Evolutionary conservation across 2,888 invertebrate genomes (phyloP).

Genomic region (Drosophila niveifrons): DNA sequence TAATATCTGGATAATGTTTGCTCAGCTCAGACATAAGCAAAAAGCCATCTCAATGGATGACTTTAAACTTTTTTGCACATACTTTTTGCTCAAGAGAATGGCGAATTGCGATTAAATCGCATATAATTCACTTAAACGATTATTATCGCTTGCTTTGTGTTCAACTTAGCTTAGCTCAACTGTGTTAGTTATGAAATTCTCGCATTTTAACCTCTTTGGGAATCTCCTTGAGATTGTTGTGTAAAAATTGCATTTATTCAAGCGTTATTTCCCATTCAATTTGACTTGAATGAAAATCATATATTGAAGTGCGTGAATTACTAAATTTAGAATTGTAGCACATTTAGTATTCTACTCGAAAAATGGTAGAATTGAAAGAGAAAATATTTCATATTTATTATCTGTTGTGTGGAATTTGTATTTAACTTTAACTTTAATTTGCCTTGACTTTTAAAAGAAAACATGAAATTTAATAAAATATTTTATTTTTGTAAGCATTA

Average conservation of each 20-base stretch:
- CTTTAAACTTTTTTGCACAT: slow-evolving; percentile 6
- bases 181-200: neutral
- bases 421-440: no score
- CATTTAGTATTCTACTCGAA: no score
- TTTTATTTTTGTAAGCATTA: no score
- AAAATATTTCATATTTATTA: no score
- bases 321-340: no score
- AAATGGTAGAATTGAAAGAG: no score
- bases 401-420: no score
- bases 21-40: neutral
- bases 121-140: slow-evolving; percentile 2
- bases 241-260: neutral
- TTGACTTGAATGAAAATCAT: neutral
- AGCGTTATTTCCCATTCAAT: neutral
- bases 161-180: neutral
- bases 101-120: slow-evolving; percentile 2
- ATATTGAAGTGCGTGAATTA: no score
- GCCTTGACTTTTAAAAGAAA: no score
- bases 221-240: neutral
- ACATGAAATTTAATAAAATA: no score
- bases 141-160: neutral
- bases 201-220: neutral
- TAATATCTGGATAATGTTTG: slow-evolving; percentile 46
- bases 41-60: slow-evolving; percentile 11
- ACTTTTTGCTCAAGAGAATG: slow-evolving; percentile 1